Base-by-base conservation (phyloP, 2,797 vertebrate species). In the Pipistrellus pygmaeus region DNA sequence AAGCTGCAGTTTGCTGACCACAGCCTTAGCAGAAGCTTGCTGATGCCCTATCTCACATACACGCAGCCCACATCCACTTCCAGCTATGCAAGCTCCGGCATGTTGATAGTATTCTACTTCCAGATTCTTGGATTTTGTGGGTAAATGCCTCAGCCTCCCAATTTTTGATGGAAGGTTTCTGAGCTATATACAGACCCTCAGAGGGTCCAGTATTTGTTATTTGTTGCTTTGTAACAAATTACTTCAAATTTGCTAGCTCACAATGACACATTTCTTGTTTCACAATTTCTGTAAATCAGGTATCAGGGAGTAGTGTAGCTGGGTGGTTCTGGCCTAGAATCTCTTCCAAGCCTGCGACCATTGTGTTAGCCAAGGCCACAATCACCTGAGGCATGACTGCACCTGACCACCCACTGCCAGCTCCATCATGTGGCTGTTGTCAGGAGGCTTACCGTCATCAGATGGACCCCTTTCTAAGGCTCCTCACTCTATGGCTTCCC, bases 181-280 rank as follows among this genome's bases (percentile, higher is more conserved):
- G 38, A 84, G n/a, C 44, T 53, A 5, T 46, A 32, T 27, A 15
- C 21, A 32, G n/a, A 91, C 57, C 57, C 14, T 73, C 51, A n/a
- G n/a, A 69, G 60, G 35, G 18, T 53, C 84, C 48, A 53, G 0
- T 55, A 10, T 64, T 55, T 35, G 27, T 62, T 85, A 41, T 15
- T 30, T n/a, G 14, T 27, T 66, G 23, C 35, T 80, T 8, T 69
- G 30, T 35, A 20, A 55, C 35, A 55, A 71, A 51, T 27, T 20
- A 35, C 18, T 35, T 80, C 30, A 30, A 89, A 75, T 23, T 23
- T 62, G 27, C 23, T 66, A 12, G 30, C 64, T 82, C 82, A 81
- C 68, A 80, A 77, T 88, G 55, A 55, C 77, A 88, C 8, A 38
- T 90, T 85, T 94, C 66, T 81, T 81, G 27, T 68, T 73, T 48